These are phyloP conservation scores for Monopterus albus DNA, from an alignment of 2,113 vertebrate genomes.

Conservation along the genomic window DNA sequence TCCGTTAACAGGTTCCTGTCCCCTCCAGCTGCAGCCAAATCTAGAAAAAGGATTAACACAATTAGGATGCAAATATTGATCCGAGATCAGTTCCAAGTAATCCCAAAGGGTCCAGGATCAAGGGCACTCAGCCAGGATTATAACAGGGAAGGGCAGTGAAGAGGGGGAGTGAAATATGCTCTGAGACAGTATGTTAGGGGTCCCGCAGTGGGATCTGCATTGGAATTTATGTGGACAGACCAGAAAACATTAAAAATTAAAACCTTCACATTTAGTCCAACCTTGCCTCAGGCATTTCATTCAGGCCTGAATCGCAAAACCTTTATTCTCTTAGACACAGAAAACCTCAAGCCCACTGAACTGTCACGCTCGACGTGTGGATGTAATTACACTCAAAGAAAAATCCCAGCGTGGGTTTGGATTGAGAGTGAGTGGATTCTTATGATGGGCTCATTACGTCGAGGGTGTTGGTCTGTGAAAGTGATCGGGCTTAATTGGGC, in stretches of 20 bases:
- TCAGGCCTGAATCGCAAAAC: conserved; percentile 2
- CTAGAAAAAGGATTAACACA: too few relatives aligned
- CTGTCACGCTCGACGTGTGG: conserved; percentile 12
- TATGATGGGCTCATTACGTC: conserved; percentile 39
- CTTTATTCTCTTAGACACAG: background rate
- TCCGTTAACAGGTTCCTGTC: too few relatives aligned
- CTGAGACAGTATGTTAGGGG: too few relatives aligned
- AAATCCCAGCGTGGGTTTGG: conserved; percentile 12
- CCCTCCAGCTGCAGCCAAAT: too few relatives aligned
- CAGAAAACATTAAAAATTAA: background rate
- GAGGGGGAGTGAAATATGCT: too few relatives aligned
- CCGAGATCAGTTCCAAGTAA: too few relatives aligned
- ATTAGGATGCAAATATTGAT: too few relatives aligned
- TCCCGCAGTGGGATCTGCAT: too few relatives aligned
- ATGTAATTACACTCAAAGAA: conserved; percentile 39
- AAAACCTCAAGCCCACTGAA: background rate
- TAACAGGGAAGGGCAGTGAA: too few relatives aligned
- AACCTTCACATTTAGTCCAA: conserved; percentile 11
- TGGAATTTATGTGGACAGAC: background rate
- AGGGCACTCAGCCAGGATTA: too few relatives aligned
- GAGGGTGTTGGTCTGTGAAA: conserved; percentile 54
- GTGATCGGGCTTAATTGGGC: conserved; percentile 63
- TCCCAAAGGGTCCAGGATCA: too few relatives aligned
- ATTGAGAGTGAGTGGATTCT: conserved; percentile 24
- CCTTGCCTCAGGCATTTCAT: conserved; percentile 18